Evolutionary conservation across 2,888 invertebrate species (phyloP).

Genomic region (Cremastinae sp.): DNA sequence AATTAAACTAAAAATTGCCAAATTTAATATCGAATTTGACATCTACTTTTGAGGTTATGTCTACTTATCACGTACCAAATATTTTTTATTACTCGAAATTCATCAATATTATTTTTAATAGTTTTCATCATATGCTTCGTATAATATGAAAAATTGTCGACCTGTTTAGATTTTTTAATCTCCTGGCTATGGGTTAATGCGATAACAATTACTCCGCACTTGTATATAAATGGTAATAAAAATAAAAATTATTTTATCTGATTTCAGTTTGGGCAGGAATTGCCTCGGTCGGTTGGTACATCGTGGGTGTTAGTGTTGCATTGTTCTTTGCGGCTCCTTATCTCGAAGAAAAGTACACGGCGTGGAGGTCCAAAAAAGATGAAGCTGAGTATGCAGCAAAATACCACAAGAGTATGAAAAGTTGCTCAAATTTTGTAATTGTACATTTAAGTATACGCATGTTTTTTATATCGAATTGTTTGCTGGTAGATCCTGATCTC

Average conservation of each 20-base stretch:
- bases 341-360: slow-evolving; percentile 73
- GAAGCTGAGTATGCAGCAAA: slow-evolving; percentile 79
- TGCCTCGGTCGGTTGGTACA: slow-evolving; percentile 79
- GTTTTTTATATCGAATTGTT: not conserved
- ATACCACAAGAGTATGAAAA: slow-evolving; percentile 80
- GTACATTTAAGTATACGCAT: not conserved
- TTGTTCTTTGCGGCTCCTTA: slow-evolving; percentile 76
- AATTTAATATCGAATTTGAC: too few species aligned
- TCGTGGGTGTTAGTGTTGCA: slow-evolving; percentile 71
- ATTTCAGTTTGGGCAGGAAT: slow-evolving; percentile 69
- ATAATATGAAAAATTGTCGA: too few species aligned
- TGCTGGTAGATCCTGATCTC: slow-evolving; percentile 80
- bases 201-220: not conserved
- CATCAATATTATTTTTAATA: too few species aligned
- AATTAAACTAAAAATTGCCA: too few species aligned
- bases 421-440: too few species aligned
- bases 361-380: slow-evolving; percentile 74
- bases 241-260: not conserved
- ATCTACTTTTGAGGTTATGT: too few species aligned
- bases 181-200: too few species aligned
- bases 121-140: too few species aligned
- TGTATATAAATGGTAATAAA: not conserved
- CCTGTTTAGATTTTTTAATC: too few species aligned
- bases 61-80: too few species aligned
- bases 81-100: too few species aligned